Base-by-base conservation (phyloP, 1,140 invertebrate species). In the Cataglyphis hispanica region DNA sequence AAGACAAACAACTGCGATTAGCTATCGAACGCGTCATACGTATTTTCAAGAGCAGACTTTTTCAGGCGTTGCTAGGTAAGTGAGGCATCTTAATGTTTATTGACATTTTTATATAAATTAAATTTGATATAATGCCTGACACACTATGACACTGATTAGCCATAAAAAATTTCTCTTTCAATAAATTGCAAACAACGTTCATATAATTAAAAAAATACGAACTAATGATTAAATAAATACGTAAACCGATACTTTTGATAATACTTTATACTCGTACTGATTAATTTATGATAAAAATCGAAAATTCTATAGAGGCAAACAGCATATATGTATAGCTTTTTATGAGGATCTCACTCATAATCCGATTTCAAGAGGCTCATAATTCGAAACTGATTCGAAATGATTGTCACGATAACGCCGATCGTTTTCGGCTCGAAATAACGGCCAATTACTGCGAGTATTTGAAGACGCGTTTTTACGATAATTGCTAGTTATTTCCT, bases 1-100 rank as follows among this genome's bases (percentile, higher is more conserved):
- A 99, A 94, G 98, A 99, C 95, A 98, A 98, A 92, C 98, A 99
- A 92, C 96, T 99, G 64, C 96, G 98, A 90, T 97, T 98, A 87
- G 98, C 98, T 88, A 99, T 99, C 92, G 99, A 99, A 95, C 96
- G 98, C 90, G 98, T 99, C 92, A 99, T 99, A 92, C 96, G 98
- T 85, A 99, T 99, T 94, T 99, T 99, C 96, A 99, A 99, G 95
- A 99, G 98, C 88, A 96, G 98, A 89, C 97, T 99, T 76, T 99
- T 99, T 96, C 99, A 99, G 95, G 98, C 99, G 85, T 95, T 99
- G 88, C 96, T 99, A 95, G 98, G 98, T 99, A 96, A 97, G 98
- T 97, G 13, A 50, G 4, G 3, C 16, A 61, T 43, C 37, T 74
- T 31, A 1, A 16, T 37, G 25, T 72, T 72, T 5, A 0, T n/a